These are phyloP conservation scores for Crotalus tigris DNA, from an alignment of 2,113 vertebrate genomes.

Conservation along the genomic window DNA sequence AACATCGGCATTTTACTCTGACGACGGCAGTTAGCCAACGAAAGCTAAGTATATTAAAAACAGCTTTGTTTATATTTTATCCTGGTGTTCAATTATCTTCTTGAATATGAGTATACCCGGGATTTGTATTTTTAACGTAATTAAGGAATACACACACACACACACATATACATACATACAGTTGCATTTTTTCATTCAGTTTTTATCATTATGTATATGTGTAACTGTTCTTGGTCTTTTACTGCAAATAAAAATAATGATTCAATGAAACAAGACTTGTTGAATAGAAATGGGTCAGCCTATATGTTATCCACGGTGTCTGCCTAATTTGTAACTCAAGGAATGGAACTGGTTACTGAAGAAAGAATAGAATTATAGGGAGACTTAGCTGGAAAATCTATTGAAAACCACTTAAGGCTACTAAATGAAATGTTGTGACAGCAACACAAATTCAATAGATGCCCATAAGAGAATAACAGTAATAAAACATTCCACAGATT, in stretches of 20 bases:
- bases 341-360: background rate
- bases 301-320: background rate
- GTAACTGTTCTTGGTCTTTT: background rate
- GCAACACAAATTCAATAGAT: background rate
- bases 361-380: background rate
- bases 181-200: background rate
- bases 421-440: background rate
- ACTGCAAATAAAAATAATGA: background rate
- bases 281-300: background rate
- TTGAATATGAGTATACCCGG: too few relatives aligned
- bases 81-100: too few relatives aligned
- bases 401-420: background rate
- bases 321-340: background rate
- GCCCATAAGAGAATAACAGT: background rate
- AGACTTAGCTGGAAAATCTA: background rate
- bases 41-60: too few relatives aligned
- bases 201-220: background rate
- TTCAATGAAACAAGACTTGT: background rate
- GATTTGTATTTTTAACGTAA: too few relatives aligned
- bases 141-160: background rate
- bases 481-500: background rate
- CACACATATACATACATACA: background rate
- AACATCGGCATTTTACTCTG: too few relatives aligned
- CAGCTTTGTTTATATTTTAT: too few relatives aligned
- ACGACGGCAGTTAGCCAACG: too few relatives aligned